Conservation (phyloP, 35 echinoderm and acorn worm genomes). For the Anneissia japonica region DNA sequence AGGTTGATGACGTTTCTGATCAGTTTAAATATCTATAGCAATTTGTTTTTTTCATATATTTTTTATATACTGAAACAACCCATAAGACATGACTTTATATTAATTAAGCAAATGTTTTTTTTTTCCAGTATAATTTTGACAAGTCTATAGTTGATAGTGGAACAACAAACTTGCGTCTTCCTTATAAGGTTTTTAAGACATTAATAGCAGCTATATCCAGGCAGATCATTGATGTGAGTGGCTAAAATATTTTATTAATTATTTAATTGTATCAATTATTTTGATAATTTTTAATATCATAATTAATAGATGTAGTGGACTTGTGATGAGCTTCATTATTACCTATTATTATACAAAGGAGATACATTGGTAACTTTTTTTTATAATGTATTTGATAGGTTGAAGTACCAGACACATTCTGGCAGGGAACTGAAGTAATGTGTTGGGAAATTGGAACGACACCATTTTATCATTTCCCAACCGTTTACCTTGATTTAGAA, state of each 20-base stretch:
- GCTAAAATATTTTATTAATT: too few species aligned
- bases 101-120: neutral
- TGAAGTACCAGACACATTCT: conserved; percentile 48
- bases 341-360: too few species aligned
- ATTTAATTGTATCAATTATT: too few species aligned
- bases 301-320: too few species aligned
- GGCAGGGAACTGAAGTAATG: conserved; percentile 43
- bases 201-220: conserved; percentile 12
- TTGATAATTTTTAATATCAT: too few species aligned
- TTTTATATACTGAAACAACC: too few species aligned
- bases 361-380: neutral
- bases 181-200: conserved; percentile 43
- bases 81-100: too few species aligned
- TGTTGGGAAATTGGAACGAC: conserved; percentile 20
- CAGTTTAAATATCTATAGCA: too few species aligned
- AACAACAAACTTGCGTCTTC: conserved; percentile 68
- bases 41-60: too few species aligned
- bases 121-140: conserved; percentile 81
- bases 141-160: conserved; percentile 90
- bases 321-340: too few species aligned
- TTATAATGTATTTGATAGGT: neutral
- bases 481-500: conserved; percentile 47
- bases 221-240: neutral
- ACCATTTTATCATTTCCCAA: conserved; percentile 67
- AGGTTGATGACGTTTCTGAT: too few species aligned